Conservation (phyloP, 2,888 invertebrate species). For the Campopleginae sp. region DNA sequence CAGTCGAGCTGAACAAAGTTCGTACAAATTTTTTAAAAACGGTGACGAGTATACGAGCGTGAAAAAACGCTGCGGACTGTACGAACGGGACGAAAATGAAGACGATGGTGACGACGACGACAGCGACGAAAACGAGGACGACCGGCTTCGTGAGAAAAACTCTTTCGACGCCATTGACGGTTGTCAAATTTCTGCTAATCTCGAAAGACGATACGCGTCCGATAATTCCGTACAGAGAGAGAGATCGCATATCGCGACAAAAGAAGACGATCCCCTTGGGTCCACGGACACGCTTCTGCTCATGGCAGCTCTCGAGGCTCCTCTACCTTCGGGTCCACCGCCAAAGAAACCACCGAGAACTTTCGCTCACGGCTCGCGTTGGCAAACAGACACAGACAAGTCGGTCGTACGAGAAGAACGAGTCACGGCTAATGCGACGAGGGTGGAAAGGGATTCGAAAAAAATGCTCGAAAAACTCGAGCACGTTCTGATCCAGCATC, state of each 20-base stretch:
- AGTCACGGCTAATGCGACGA: background rate
- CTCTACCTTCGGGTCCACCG: conserved; percentile 89
- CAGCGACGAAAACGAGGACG: conserved; percentile 19
- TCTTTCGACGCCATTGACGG: background rate
- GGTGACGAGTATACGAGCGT: conserved; percentile 72
- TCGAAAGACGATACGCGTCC: background rate
- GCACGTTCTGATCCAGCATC: conserved; percentile 86
- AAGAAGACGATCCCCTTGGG: conserved; percentile 54
- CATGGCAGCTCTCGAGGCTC: conserved; percentile 88
- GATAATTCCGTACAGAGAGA: conserved; percentile 40
- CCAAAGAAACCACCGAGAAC: conserved; percentile 91
- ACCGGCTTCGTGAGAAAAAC: background rate
- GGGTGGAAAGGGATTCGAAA: conserved; percentile 84
- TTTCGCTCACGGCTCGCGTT: conserved; percentile 84
- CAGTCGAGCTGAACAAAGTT: conserved; percentile 72
- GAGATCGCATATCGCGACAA: background rate
- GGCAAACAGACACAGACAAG: background rate
- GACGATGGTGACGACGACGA: background rate
- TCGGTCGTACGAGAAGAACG: conserved; percentile 7
- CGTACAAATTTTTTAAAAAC: conserved; percentile 68
- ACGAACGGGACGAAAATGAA: conserved; percentile 30
- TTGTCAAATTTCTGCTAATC: background rate
- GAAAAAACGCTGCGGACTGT: conserved; percentile 58
- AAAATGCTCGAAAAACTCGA: conserved; percentile 89
- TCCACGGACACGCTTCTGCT: conserved; percentile 85